phyloP scores from a whole-genome alignment of 1,140 invertebrate genomes.

The Leptinotarsa texana region DNA sequence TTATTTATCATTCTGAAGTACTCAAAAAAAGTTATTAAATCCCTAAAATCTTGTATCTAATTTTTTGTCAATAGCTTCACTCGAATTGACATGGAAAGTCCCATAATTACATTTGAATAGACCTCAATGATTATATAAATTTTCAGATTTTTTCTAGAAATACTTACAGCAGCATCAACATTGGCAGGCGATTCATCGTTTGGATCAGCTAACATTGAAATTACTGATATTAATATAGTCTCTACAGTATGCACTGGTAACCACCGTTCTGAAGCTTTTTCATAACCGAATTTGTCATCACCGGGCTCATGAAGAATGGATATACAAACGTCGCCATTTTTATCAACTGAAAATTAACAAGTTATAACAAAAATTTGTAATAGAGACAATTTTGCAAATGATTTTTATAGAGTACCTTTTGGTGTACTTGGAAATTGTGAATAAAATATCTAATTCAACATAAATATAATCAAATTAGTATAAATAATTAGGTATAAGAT shows the following conservation, averaged over 20 bases:
- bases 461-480: too few species aligned
- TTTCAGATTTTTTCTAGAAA: not conserved
- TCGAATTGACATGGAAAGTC: too few species aligned
- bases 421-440: not conserved
- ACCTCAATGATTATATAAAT: too few species aligned
- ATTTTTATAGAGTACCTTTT: too few species aligned
- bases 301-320: conserved; percentile 99
- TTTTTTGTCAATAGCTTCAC: too few species aligned
- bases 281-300: conserved; percentile 99
- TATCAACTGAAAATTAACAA: conserved; percentile 78
- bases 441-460: not conserved
- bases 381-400: too few species aligned
- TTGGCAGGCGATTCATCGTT: conserved; percentile 99
- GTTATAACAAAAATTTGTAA: not conserved
- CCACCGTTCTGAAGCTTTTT: conserved; percentile 98
- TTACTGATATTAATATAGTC: conserved; percentile 98
- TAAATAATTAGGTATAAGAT: too few species aligned
- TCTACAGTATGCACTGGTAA: conserved; percentile 99
- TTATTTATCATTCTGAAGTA: too few species aligned
- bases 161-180: conserved; percentile 97
- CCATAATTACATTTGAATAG: too few species aligned
- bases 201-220: conserved; percentile 99
- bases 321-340: conserved; percentile 99
- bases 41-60: too few species aligned
- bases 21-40: too few species aligned